Evolutionary conservation across 1,140 invertebrate genomes (phyloP).

Genomic region (Nasonia longicornis): DNA sequence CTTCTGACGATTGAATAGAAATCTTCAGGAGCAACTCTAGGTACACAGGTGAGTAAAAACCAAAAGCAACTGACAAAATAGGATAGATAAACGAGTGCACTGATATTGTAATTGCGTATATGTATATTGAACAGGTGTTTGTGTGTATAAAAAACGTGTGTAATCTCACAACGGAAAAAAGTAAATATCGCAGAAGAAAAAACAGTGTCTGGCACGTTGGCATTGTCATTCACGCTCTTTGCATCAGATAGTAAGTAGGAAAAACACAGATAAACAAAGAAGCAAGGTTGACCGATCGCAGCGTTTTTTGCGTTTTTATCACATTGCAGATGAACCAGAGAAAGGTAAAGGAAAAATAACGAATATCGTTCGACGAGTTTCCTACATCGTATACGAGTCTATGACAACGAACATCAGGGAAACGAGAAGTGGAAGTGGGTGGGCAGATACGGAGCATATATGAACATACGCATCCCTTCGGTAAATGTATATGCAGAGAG

Average conservation of each 20-base stretch:
- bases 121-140: neutral
- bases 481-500: neutral
- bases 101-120: neutral
- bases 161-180: slow-evolving; percentile 1
- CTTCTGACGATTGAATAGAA: neutral
- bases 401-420: too few species aligned
- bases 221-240: slow-evolving; percentile 44
- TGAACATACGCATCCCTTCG: too few species aligned
- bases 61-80: neutral
- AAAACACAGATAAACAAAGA: neutral
- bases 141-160: slow-evolving; percentile 3
- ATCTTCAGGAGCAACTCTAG: slow-evolving; percentile 14
- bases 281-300: neutral
- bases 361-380: too few species aligned
- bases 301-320: neutral
- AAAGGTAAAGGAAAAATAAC: too few species aligned
- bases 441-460: too few species aligned
- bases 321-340: neutral
- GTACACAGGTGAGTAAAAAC: slow-evolving; percentile 4
- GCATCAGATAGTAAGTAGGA: slow-evolving; percentile 29
- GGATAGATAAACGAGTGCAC: neutral
- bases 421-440: too few species aligned
- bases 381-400: too few species aligned
- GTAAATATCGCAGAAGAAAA: neutral
- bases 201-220: slow-evolving; percentile 43